phyloP scores from a whole-genome alignment of 2,888 invertebrate genomes.

The Orchestes rusci region DNA sequence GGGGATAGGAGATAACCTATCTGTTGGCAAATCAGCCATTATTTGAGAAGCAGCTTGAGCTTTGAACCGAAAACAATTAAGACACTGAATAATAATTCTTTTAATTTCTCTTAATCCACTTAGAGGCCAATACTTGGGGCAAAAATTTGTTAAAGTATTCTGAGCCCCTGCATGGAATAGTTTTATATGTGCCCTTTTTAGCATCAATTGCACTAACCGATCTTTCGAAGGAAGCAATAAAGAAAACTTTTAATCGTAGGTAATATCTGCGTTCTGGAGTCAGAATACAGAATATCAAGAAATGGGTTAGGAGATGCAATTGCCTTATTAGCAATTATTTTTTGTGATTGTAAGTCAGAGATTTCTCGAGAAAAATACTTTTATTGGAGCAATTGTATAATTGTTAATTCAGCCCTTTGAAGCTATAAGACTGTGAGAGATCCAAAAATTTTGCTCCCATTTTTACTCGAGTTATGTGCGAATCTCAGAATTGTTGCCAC shows the following conservation, averaged over 20 bases:
- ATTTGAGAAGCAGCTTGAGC: not conserved
- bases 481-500: too few relatives aligned
- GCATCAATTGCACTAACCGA: not conserved
- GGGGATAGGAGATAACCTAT: not conserved
- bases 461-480: too few relatives aligned
- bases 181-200: not conserved
- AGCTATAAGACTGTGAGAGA: too few relatives aligned
- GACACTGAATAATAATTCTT: not conserved
- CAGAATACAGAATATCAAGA: not conserved
- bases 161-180: not conserved
- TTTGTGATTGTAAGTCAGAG: not conserved
- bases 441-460: too few relatives aligned
- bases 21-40: not conserved
- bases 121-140: too few relatives aligned
- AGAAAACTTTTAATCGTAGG: not conserved
- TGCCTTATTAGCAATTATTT: not conserved
- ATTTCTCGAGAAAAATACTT: not conserved
- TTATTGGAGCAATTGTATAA: not conserved
- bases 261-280: not conserved
- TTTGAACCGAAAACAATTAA: not conserved
- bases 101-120: too few relatives aligned
- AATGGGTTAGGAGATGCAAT: not conserved
- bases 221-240: not conserved
- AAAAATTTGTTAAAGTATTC: not conserved
- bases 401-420: too few relatives aligned